Conservation (phyloP, 2,797 vertebrate genomes). For the Artibeus jamaicensis region DNA sequence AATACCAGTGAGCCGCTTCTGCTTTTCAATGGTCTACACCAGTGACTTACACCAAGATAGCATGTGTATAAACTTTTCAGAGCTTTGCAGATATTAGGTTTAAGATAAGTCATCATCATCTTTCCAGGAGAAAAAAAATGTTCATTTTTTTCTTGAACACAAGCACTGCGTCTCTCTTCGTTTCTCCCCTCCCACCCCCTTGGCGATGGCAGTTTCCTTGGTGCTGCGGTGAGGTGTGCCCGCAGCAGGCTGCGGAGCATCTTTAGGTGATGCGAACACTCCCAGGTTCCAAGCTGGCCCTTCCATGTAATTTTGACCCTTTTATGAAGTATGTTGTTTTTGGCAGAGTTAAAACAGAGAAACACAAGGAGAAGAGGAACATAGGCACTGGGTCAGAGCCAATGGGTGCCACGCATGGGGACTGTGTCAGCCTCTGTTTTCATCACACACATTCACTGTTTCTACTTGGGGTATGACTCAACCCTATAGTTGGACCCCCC, state of each 20-base stretch:
- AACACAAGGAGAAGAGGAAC: background rate
- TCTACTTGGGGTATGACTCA: background rate
- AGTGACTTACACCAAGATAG: background rate
- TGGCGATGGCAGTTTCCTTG: background rate
- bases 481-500: background rate
- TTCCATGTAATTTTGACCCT: slow-evolving; percentile 36
- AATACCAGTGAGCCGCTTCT: background rate
- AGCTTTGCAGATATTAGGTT: background rate
- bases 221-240: background rate
- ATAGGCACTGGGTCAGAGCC: background rate
- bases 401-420: accelerated
- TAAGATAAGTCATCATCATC: background rate
- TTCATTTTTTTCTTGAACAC: background rate
- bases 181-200: background rate
- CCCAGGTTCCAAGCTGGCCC: background rate
- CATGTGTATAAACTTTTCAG: background rate
- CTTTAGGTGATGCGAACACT: background rate
- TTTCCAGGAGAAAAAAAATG: slow-evolving; percentile 11
- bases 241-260: background rate
- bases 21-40: background rate
- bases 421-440: background rate
- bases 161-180: background rate
- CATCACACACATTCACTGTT: background rate
- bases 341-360: slow-evolving; percentile 4
- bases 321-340: slow-evolving; percentile 37